Conservation (phyloP, 2,797 vertebrate genomes). For the Alfaro cultratus region DNA sequence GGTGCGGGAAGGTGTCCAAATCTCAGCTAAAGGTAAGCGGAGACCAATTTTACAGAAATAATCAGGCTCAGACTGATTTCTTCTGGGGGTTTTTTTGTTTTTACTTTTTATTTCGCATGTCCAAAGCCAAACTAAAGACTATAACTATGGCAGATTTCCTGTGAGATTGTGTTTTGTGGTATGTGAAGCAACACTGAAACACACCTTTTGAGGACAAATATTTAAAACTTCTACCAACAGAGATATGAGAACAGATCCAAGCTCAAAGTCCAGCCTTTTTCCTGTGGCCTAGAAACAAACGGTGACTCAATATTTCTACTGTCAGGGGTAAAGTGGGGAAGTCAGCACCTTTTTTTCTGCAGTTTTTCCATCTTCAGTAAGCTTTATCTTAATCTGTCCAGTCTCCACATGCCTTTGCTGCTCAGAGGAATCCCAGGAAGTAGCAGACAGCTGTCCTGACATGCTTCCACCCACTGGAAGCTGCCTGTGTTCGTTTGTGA, state of each 20-base stretch:
- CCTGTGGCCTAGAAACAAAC: background rate
- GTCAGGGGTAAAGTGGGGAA: background rate
- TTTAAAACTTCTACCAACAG: background rate
- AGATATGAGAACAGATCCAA: background rate
- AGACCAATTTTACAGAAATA: background rate
- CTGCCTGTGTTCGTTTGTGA: conserved; percentile 42
- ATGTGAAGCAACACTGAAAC: background rate
- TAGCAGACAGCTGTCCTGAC: conserved; percentile 73
- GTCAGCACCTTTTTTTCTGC: background rate
- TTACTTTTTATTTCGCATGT: background rate
- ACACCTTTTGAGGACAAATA: background rate
- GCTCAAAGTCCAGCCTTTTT: conserved; percentile 57
- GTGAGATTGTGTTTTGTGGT: background rate
- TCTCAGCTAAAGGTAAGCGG: conserved; percentile 93
- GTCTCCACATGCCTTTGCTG: conserved; percentile 66
- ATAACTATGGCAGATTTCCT: background rate
- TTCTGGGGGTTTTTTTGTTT: background rate
- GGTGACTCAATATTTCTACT: background rate
- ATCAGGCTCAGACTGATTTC: background rate
- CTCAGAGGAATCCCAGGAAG: conserved; percentile 67
- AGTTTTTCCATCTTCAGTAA: background rate
- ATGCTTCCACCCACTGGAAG: conserved; percentile 47
- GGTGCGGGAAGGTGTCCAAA: conserved; percentile 95
- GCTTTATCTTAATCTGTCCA: conserved; percentile 24
- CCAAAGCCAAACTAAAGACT: background rate